Evolutionary conservation across 2,888 invertebrate genomes (phyloP).

Genomic region (Globia sparganii): DNA sequence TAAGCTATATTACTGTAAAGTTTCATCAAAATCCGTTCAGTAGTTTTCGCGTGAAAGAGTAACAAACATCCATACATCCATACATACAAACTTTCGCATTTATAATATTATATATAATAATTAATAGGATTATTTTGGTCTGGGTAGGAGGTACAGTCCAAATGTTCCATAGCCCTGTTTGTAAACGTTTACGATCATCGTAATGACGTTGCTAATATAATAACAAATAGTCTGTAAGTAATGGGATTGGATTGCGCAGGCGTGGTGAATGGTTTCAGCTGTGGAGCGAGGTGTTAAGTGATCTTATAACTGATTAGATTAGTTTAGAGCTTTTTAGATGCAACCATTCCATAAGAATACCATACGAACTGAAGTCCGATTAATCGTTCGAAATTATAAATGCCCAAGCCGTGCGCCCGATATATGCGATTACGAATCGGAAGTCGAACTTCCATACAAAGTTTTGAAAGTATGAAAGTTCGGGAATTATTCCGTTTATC

Average conservation of each 20-base stretch:
- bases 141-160: background rate
- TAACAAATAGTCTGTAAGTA: constrained; percentile 16
- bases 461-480: too few relatives aligned
- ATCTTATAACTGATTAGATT: background rate
- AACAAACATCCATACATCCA: too few relatives aligned
- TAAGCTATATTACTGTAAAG: too few relatives aligned
- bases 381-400: background rate
- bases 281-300: background rate
- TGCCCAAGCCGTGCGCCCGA: background rate
- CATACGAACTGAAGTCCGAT: background rate
- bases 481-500: too few relatives aligned
- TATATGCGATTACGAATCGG: background rate
- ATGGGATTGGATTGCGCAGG: background rate
- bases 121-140: background rate
- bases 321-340: background rate
- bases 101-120: too few relatives aligned
- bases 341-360: background rate
- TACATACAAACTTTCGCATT: too few relatives aligned
- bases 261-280: background rate
- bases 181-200: constrained; percentile 22
- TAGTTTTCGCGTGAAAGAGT: too few relatives aligned
- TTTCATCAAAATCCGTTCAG: too few relatives aligned
- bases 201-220: constrained; percentile 25
- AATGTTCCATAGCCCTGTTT: constrained; percentile 23
- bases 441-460: background rate